Percentiles rank a stretch among this genome's conserved stretches.
These are phyloP conservation scores for Coranthus polyacanthus DNA, from an alignment of 2,797 vertebrate species.

Conservation along the genomic window DNA sequence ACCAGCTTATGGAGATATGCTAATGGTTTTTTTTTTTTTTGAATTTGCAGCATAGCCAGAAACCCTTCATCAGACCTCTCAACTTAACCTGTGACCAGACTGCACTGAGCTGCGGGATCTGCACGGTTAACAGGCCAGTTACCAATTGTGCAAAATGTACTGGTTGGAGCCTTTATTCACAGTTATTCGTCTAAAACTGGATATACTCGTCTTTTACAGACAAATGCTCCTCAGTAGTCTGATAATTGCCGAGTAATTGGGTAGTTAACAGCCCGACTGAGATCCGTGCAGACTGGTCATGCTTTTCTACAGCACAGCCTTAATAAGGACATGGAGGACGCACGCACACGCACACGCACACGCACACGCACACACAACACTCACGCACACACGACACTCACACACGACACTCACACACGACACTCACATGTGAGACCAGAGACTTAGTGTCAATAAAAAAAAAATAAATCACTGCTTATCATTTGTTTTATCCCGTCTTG, in stretches of 20 bases:
- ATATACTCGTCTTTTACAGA: constrained; percentile 10
- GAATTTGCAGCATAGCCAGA: constrained; percentile 56
- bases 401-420: constrained; percentile 10
- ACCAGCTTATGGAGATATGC: constrained; percentile 64
- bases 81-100: constrained; percentile 31
- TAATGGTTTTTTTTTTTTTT: constrained; percentile 46
- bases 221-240: constrained; percentile 33
- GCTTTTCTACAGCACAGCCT: constrained; percentile 55
- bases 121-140: neutral
- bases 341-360: too few relatives aligned
- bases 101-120: constrained; percentile 24
- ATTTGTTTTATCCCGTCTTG: constrained; percentile 47
- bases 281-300: constrained; percentile 42
- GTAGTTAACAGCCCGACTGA: constrained; percentile 32
- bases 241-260: constrained; percentile 41
- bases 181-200: too few relatives aligned
- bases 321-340: constrained; percentile 29
- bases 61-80: constrained; percentile 37
- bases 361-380: constrained; percentile 22
- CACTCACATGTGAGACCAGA: constrained; percentile 42
- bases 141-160: constrained; percentile 1
- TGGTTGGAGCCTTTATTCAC: neutral
- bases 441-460: constrained; percentile 48
- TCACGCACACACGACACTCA: constrained; percentile 35
- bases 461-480: constrained; percentile 36